Evolutionary conservation across 2,888 invertebrate species (phyloP).

Genomic region (Ornithoptera alexandrae): DNA sequence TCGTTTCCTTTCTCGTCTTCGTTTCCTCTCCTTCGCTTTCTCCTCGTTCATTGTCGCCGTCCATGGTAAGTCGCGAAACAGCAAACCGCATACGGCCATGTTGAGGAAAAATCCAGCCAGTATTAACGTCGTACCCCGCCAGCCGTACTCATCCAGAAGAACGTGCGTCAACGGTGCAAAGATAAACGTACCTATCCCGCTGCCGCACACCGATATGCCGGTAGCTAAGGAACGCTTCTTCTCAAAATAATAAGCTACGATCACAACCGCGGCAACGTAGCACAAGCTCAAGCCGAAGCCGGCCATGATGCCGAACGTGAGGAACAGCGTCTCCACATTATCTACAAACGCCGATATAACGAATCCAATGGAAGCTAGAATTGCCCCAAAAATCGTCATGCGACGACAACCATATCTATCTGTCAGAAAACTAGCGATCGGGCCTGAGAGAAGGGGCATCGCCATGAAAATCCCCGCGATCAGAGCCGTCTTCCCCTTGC

Average conservation of each 20-base stretch:
- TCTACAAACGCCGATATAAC: slow-evolving; percentile 87
- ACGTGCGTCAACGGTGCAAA: slow-evolving; percentile 89
- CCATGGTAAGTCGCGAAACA: slow-evolving; percentile 86
- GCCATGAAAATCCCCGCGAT: slow-evolving; percentile 95
- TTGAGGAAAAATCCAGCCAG: slow-evolving; percentile 90
- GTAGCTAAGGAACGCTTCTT: slow-evolving; percentile 91
- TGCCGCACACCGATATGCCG: slow-evolving; percentile 91
- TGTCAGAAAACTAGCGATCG: slow-evolving; percentile 90
- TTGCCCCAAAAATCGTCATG: slow-evolving; percentile 88
- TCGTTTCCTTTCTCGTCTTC: slow-evolving; percentile 79
- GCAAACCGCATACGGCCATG: slow-evolving; percentile 88
- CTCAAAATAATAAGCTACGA: slow-evolving; percentile 94
- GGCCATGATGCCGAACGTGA: slow-evolving; percentile 91
- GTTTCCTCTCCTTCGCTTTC: slow-evolving; percentile 82
- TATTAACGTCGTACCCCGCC: slow-evolving; percentile 91
- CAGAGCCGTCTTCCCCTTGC: slow-evolving; percentile 93
- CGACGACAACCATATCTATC: slow-evolving; percentile 90
- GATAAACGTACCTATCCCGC: slow-evolving; percentile 92
- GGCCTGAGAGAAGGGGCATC: slow-evolving; percentile 92
- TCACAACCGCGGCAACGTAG: slow-evolving; percentile 94
- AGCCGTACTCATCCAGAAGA: slow-evolving; percentile 87
- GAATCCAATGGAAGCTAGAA: slow-evolving; percentile 88
- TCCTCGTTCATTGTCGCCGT: slow-evolving; percentile 80
- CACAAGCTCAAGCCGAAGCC: slow-evolving; percentile 92
- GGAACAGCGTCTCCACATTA: slow-evolving; percentile 87